Conservation (phyloP, 1,140 invertebrate genomes). For the Daktulosphaira vitifoliae region DNA sequence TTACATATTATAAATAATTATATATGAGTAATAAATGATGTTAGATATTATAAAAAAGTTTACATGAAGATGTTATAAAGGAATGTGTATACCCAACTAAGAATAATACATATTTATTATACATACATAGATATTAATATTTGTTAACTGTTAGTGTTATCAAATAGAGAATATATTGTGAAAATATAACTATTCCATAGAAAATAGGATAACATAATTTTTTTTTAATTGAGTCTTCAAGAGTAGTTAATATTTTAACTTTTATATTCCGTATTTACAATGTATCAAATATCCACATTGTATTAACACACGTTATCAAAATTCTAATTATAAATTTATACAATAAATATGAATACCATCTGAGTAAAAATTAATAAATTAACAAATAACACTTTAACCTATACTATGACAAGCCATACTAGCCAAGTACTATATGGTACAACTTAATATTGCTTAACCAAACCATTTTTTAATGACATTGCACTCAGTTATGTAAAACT, state of each 20-base stretch:
- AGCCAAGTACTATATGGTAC: neutral
- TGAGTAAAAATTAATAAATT: neutral
- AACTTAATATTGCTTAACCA: neutral
- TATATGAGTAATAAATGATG: slow-evolving; percentile 23
- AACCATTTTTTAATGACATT: neutral
- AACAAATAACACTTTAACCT: slow-evolving; percentile 1
- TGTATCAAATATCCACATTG: neutral
- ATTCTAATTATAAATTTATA: neutral
- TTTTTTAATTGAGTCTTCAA: too few species aligned
- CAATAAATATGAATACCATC: neutral
- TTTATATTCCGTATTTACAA: too few species aligned
- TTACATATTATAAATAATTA: slow-evolving; percentile 15
- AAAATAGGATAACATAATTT: too few species aligned
- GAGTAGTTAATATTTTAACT: too few species aligned
- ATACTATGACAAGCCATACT: slow-evolving; percentile 5
- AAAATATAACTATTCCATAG: too few species aligned
- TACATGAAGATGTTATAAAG: too few species aligned
- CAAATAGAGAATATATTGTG: too few species aligned
- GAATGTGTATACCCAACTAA: too few species aligned
- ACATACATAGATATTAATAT: too few species aligned
- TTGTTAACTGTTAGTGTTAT: too few species aligned
- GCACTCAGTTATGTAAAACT: slow-evolving; percentile 4
- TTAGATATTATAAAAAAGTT: slow-evolving; percentile 6
- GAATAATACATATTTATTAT: too few species aligned
- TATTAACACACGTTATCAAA: neutral